Conservation (phyloP, 2,888 invertebrate genomes). For the Ctenicera cuprea region DNA sequence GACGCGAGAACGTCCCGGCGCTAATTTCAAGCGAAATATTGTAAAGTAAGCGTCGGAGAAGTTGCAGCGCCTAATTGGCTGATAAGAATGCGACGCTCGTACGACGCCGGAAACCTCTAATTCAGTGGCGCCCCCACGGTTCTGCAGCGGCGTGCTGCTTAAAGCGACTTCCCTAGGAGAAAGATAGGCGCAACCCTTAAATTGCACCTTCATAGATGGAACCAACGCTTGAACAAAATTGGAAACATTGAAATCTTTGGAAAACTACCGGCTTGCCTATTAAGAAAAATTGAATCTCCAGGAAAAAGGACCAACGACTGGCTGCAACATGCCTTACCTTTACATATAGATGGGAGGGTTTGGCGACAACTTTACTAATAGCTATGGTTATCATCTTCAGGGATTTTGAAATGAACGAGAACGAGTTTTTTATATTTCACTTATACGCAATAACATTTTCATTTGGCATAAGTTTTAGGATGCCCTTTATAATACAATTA, state of each 20-base stretch:
- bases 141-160: slow-evolving; percentile 47
- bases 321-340: slow-evolving; percentile 3
- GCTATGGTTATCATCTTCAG: not conserved
- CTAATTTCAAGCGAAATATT: slow-evolving; percentile 36
- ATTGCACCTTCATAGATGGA: slow-evolving; percentile 48
- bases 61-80: slow-evolving; percentile 69
- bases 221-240: slow-evolving; percentile 53
- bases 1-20: slow-evolving; percentile 5
- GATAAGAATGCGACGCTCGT: slow-evolving; percentile 69
- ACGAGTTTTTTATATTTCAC: too few species aligned
- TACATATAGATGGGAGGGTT: slow-evolving; percentile 8
- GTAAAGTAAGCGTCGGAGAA: slow-evolving; percentile 63
- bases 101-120: slow-evolving; percentile 65
- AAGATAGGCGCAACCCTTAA: slow-evolving; percentile 46
- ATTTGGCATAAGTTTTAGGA: too few species aligned
- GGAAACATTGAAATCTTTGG: slow-evolving; percentile 54
- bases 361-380: not conserved
- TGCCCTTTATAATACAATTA: too few species aligned
- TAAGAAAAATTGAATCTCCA: slow-evolving; percentile 50
- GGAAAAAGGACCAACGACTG: not conserved
- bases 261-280: slow-evolving; percentile 39
- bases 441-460: too few species aligned
- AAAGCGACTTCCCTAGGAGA: slow-evolving; percentile 27
- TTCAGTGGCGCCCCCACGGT: slow-evolving; percentile 56
- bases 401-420: too few species aligned